phyloP scores from a whole-genome alignment of 2,113 vertebrate species.

The Microtus pennsylvanicus region DNA sequence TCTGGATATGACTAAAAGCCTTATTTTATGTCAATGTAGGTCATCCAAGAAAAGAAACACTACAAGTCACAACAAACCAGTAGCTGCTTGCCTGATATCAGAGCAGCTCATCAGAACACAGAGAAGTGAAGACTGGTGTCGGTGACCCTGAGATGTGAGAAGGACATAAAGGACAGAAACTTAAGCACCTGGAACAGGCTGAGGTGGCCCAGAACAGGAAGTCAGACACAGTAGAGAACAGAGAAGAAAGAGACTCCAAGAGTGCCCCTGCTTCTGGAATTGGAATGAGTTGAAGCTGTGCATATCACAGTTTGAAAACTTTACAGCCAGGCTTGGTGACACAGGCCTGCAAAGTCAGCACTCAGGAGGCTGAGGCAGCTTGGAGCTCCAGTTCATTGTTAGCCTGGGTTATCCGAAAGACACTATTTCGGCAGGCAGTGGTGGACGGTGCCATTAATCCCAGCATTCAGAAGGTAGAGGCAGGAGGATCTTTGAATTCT shows the following conservation, averaged over 20 bases:
- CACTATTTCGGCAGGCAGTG: background rate
- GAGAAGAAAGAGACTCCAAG: background rate
- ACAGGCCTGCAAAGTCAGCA: background rate
- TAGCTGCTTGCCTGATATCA: slow-evolving; percentile 12
- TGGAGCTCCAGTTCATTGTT: background rate
- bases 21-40: slow-evolving; percentile 38
- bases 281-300: slow-evolving; percentile 23
- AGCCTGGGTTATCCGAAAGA: background rate
- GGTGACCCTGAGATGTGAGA: background rate
- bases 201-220: background rate
- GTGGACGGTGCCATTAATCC: background rate
- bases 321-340: background rate
- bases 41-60: slow-evolving; percentile 10
- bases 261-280: background rate
- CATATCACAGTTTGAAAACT: slow-evolving; percentile 22
- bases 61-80: background rate
- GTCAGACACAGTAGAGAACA: background rate
- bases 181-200: background rate
- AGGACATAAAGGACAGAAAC: background rate
- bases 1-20: slow-evolving; percentile 22
- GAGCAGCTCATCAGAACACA: slow-evolving; percentile 26
- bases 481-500: background rate
- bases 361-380: background rate
- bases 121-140: background rate
- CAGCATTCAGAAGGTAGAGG: background rate